Base-by-base conservation (phyloP, 2,888 invertebrate genomes). In the Agrenia bidenticulata region DNA sequence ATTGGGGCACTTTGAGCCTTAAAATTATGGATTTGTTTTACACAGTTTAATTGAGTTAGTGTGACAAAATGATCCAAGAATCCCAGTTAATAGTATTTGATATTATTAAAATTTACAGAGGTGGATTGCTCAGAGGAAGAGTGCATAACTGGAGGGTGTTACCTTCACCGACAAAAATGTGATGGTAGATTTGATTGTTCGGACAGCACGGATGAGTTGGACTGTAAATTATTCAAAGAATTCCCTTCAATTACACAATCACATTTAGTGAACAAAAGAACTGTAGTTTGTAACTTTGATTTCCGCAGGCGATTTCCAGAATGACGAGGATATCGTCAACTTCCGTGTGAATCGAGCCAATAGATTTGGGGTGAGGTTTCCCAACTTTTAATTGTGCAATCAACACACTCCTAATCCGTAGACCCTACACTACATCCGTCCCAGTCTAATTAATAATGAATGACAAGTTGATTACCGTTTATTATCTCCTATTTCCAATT, bases 111-210 rank as follows among this genome's bases (percentile, higher is more conserved):
- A n/a, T n/a, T n/a, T n/a, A n/a, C 57, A 57, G 58, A 57, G 1
- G 61, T 51, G 41, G 63, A 65, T 2, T 70, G 70, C 27, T 63
- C 54, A 17, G 70, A 70, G 32, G 64, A 70, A 39, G 78, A 80
- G 11, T 83, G 82, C 75, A 77, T 80, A 63, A 77, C 77, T 37
- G 77, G 77, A 9, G 77, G 77, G 1, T 83, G 83, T 73, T 83
- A 79, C 75, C 74, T 76, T 1, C 67, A 67, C 9, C 73, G 76
- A 11, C 77, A 81, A 61, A 77, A 78, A 23, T 85, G 84, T 77
- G 81, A 84, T 77, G 80, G 81, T 1, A 61, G 76, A 5, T 63
- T 69, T 27, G 80, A 83, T 61, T 84, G 84, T 69, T 65, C 76
- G 1, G 80, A 80, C 73, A 78, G 78, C 13, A 78, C 77, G 1